Evolutionary conservation across 2,113 vertebrate species (phyloP).

Genomic region (Alaudala cheleensis): DNA sequence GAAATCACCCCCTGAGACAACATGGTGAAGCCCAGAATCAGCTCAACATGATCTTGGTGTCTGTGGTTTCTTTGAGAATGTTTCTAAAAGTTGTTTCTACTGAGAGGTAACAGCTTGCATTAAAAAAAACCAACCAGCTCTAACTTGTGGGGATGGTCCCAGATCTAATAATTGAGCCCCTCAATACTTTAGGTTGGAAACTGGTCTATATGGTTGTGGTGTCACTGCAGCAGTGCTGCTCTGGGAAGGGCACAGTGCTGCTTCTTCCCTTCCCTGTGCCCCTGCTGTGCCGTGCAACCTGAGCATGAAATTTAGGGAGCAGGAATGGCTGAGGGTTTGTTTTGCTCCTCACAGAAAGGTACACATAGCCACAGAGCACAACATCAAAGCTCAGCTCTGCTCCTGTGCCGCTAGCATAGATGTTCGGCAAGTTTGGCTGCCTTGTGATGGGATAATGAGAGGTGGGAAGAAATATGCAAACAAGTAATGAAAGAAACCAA

Average conservation of each 20-base stretch:
- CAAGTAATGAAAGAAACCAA: not conserved
- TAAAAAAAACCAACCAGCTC: not conserved
- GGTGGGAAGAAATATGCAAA: not conserved
- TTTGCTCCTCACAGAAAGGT: not conserved
- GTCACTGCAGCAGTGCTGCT: not conserved
- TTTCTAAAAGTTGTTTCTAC: not conserved
- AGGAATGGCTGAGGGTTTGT: not conserved
- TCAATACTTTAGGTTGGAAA: not conserved
- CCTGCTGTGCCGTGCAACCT: accelerated
- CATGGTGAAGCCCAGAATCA: not conserved
- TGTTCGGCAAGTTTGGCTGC: not conserved
- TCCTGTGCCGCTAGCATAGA: accelerated
- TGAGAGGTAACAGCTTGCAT: not conserved
- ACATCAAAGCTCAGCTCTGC: not conserved
- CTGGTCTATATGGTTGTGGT: accelerated
- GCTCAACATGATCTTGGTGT: not conserved
- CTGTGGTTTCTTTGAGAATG: not conserved
- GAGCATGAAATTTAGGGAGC: not conserved
- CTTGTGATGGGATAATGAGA: not conserved
- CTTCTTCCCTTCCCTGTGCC: not conserved
- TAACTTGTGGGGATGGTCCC: not conserved
- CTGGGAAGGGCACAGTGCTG: accelerated
- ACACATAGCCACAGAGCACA: accelerated
- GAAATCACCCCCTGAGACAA: not conserved
- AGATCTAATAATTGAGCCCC: not conserved